These are phyloP conservation scores for Spheniscus mendiculus DNA, from an alignment of 2,113 vertebrate species.

Conservation along the genomic window DNA sequence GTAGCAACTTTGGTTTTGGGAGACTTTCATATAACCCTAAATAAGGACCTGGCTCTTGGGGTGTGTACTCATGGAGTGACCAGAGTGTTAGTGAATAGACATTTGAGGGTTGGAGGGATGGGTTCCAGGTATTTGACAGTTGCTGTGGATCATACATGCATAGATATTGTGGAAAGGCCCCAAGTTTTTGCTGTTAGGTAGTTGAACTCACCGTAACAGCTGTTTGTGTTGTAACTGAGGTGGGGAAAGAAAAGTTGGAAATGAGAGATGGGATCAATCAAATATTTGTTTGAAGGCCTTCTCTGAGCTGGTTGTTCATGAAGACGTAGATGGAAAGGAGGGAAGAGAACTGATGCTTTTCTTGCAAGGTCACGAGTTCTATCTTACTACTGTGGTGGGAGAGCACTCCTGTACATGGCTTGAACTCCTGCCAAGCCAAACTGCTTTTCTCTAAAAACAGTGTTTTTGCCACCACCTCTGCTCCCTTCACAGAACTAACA, in stretches of 20 bases:
- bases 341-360: background rate
- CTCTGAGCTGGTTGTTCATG: background rate
- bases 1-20: background rate
- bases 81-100: background rate
- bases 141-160: too few species aligned
- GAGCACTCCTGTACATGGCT: background rate
- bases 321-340: background rate
- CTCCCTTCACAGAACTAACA: background rate
- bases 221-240: background rate
- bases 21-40: background rate
- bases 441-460: background rate
- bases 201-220: background rate
- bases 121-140: background rate
- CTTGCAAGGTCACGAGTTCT: background rate
- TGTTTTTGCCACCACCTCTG: background rate
- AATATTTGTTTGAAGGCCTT: background rate
- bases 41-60: background rate
- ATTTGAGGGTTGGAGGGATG: background rate
- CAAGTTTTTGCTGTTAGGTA: background rate
- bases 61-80: background rate
- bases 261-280: background rate
- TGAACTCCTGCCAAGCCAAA: background rate
- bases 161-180: background rate
- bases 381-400: background rate
- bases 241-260: background rate